Evolutionary conservation across 2,113 vertebrate genomes (phyloP).

Genomic region (Hippocampus barbouri): DNA sequence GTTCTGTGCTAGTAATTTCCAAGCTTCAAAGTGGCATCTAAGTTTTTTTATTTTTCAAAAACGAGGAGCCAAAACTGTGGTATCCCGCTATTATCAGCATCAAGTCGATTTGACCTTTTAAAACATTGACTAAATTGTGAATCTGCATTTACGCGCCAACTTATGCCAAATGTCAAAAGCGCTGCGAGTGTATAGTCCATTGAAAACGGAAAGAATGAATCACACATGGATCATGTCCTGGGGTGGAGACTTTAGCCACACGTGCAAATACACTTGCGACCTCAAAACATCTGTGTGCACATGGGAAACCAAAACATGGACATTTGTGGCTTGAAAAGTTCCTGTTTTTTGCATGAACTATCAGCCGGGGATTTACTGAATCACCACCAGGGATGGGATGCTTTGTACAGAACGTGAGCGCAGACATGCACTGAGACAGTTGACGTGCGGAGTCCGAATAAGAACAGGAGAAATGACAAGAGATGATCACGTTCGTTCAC

Average conservation of each 20-base stretch:
- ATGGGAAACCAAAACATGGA: not conserved
- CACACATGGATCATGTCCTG: not conserved
- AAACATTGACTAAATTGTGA: too few relatives aligned
- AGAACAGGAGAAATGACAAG: slow-evolving; percentile 11
- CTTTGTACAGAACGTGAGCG: not conserved
- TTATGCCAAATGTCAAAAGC: not conserved
- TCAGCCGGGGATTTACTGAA: slow-evolving; percentile 2
- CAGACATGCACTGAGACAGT: not conserved
- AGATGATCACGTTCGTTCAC: not conserved
- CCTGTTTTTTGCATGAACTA: not conserved
- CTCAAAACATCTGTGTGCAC: not conserved
- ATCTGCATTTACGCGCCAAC: not conserved
- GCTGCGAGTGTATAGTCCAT: too few relatives aligned
- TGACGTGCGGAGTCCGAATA: not conserved
- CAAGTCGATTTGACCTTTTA: too few relatives aligned
- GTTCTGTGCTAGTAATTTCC: too few relatives aligned
- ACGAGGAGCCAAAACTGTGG: too few relatives aligned
- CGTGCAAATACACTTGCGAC: not conserved
- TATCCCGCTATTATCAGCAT: not conserved
- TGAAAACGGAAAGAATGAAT: not conserved
- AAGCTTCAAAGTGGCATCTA: too few relatives aligned
- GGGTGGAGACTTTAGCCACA: not conserved
- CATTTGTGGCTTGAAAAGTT: not conserved
- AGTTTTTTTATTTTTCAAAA: too few relatives aligned
- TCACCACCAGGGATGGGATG: not conserved